phyloP scores from a whole-genome alignment of 2,797 vertebrate genomes.

The Typhlichthys eigenmanni region DNA sequence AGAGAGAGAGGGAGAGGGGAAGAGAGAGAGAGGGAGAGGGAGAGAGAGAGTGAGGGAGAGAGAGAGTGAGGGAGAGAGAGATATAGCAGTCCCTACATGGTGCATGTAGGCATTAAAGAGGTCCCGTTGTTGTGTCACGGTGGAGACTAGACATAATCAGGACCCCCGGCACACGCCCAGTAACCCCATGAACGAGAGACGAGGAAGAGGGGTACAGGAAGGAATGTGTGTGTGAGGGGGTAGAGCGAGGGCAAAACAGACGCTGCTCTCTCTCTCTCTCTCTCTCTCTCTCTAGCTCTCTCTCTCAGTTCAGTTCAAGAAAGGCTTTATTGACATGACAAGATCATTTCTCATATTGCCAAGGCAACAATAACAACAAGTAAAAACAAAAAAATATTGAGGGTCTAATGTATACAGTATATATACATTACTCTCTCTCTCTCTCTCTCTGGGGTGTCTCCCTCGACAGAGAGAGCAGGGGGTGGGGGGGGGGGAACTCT shows the following conservation, averaged over 20 bases:
- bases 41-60: neutral
- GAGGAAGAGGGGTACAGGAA: conserved; percentile 11
- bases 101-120: conserved; percentile 86
- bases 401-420: too few relatives aligned
- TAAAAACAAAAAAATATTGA: too few relatives aligned
- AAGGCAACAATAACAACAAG: too few relatives aligned
- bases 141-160: conserved; percentile 77
- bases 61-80: neutral
- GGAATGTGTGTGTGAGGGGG: conserved; percentile 9
- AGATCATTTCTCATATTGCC: too few relatives aligned
- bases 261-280: too few relatives aligned
- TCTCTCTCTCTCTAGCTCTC: too few relatives aligned
- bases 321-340: too few relatives aligned
- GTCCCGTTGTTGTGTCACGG: conserved; percentile 85
- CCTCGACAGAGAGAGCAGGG: neutral
- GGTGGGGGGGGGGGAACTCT: too few relatives aligned
- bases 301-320: too few relatives aligned
- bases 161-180: conserved; percentile 49
- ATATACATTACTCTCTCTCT: too few relatives aligned
- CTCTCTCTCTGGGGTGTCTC: too few relatives aligned
- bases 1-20: neutral
- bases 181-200: conserved; percentile 53
- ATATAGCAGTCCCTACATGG: conserved; percentile 76
- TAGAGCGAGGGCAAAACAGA: neutral
- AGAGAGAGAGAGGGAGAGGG: neutral